These are phyloP conservation scores for Erinaceus europaeus DNA, from an alignment of 2,113 vertebrate genomes.

Conservation along the genomic window DNA sequence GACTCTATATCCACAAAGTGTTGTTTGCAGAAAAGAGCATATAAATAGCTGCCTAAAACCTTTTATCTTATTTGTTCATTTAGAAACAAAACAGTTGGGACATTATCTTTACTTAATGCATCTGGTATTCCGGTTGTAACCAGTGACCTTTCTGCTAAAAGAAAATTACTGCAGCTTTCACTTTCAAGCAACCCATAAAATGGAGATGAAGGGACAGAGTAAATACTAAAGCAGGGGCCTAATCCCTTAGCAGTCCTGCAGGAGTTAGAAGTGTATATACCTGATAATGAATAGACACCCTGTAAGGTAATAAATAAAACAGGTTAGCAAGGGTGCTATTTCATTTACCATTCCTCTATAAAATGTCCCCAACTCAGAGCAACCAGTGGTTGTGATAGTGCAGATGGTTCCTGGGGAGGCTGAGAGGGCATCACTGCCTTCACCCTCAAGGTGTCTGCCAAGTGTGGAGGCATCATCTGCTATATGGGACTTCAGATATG, in stretches of 20 bases:
- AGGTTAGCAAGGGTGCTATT: not conserved
- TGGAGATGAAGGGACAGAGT: conserved; percentile 32
- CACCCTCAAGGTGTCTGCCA: no score
- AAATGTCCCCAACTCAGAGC: not conserved
- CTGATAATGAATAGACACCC: not conserved
- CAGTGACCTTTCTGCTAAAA: conserved; percentile 39
- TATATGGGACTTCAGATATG: not conserved
- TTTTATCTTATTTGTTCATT: conserved; percentile 69
- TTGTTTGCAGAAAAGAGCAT: conserved; percentile 46
- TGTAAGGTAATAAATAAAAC: not conserved
- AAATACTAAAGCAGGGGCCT: conserved; percentile 40
- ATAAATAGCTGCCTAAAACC: conserved; percentile 55
- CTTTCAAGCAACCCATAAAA: conserved; percentile 63
- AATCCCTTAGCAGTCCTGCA: conserved; percentile 5
- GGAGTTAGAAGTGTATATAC: not conserved
- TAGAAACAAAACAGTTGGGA: conserved; percentile 58
- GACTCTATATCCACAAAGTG: not conserved
- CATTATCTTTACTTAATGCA: conserved; percentile 65
- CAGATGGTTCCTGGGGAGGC: not conserved
- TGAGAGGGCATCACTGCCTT: not conserved
- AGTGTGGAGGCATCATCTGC: not conserved
- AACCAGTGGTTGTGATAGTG: not conserved
- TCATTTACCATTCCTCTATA: not conserved
- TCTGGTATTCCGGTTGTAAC: conserved; percentile 48
- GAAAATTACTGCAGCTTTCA: conserved; percentile 37